A percentile compares a stretch with the other conserved stretches of the same genome.
phyloP scores from a whole-genome alignment of 2,113 vertebrate species.

The Lepidothrix coronata region DNA sequence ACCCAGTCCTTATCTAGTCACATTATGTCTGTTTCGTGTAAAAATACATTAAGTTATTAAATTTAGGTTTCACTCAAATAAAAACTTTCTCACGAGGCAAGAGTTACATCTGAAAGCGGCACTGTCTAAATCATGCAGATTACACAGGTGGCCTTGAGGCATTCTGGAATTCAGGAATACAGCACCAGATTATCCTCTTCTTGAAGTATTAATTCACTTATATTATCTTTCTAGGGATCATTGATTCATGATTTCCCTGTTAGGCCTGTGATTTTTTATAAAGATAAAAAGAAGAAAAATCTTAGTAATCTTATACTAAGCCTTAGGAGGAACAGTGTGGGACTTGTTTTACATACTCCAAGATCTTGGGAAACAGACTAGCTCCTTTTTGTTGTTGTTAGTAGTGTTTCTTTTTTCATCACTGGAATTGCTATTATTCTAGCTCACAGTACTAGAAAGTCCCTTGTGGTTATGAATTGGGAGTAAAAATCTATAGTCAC shows the following conservation, averaged over 20 bases:
- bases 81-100: not conserved
- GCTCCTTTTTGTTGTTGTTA: not conserved
- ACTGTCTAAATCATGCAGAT: not conserved
- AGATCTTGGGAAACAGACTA: not conserved
- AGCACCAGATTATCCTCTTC: not conserved
- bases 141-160: not conserved
- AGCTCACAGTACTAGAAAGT: not conserved
- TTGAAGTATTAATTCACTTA: not conserved
- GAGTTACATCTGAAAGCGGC: not conserved
- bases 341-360: not conserved
- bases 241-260: not conserved
- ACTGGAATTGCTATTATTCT: not conserved
- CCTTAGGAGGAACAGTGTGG: not conserved
- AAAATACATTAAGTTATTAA: not conserved
- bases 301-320: not conserved
- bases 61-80: not conserved
- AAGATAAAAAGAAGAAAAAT: not conserved
- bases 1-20: not conserved
- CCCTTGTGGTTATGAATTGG: not conserved
- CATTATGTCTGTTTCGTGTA: not conserved
- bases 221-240: not conserved
- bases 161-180: not conserved
- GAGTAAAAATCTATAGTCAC: conserved; percentile 8
- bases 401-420: not conserved
- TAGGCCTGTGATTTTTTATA: not conserved